A percentile compares a stretch with the other conserved stretches of the same genome.
phyloP scores from a whole-genome alignment of 2,797 vertebrate species.

The Sebastes kiyomatsui region DNA sequence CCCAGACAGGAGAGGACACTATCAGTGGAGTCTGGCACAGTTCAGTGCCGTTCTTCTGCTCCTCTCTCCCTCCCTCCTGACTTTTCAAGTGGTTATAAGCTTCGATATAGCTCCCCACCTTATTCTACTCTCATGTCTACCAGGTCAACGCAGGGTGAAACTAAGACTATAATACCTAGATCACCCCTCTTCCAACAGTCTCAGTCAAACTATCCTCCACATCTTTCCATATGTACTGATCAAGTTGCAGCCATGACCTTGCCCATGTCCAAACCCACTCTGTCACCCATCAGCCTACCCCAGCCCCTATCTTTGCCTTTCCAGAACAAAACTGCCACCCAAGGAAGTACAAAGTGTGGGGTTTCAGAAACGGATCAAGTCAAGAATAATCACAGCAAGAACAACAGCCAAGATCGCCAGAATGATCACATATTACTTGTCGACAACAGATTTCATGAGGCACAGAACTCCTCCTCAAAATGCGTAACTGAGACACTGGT shows the following conservation, averaged over 20 bases:
- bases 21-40: constrained; percentile 52
- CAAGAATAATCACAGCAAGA: constrained; percentile 36
- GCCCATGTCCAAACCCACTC: constrained; percentile 18
- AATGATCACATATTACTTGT: constrained; percentile 50
- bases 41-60: constrained; percentile 20
- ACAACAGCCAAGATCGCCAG: background rate
- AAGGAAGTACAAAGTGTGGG: constrained; percentile 1
- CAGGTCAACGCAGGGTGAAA: constrained; percentile 63
- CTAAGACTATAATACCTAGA: constrained; percentile 33
- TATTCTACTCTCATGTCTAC: constrained; percentile 80
- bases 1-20: constrained; percentile 50
- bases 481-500: constrained; percentile 71
- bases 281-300: background rate
- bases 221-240: constrained; percentile 16
- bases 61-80: constrained; percentile 70
- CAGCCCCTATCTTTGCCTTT: constrained; percentile 18
- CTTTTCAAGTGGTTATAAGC: constrained; percentile 65
- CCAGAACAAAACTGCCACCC: constrained; percentile 29
- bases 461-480: constrained; percentile 12
- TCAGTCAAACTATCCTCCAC: constrained; percentile 19
- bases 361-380: constrained; percentile 31
- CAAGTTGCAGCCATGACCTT: background rate
- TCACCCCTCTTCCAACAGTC: constrained; percentile 41
- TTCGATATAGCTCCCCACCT: constrained; percentile 76
- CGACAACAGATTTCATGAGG: constrained; percentile 58